Evolutionary conservation across 2,888 invertebrate species (phyloP), one percentile per base, ranked within the genome.

Genomic region (Stenolophus ochropezus): DNA sequence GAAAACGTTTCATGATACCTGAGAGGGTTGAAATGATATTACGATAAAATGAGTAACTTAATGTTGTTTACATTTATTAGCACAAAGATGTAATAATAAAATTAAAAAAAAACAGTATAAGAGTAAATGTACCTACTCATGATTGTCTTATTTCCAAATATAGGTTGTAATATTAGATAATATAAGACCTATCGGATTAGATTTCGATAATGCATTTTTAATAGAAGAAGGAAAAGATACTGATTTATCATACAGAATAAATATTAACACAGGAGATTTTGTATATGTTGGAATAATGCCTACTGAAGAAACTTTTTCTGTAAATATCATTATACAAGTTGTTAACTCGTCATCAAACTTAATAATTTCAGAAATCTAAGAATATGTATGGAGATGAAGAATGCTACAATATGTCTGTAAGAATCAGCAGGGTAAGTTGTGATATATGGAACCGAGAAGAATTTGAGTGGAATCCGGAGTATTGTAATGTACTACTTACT

Each of bases 81-180:
- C n/a, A n/a, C n/a, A n/a, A n/a, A n/a, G n/a, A n/a, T n/a, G n/a
- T n/a, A n/a, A n/a, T n/a, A n/a, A n/a, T n/a, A n/a, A n/a, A n/a
- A n/a, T n/a, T n/a, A n/a, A n/a, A n/a, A n/a, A n/a, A n/a, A n/a
- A n/a, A n/a, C n/a, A n/a, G n/a, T n/a, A n/a, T n/a, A n/a, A n/a
- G n/a, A n/a, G n/a, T n/a, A n/a, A n/a, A n/a, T n/a, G n/a, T n/a
- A n/a, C n/a, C n/a, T n/a, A n/a, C n/a, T n/a, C n/a, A n/a, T n/a
- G 11, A 56, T 56, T 18, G 2, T 56, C 0, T 56, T 20, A 18
- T 56, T 56, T 8, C 20, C 18, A 69, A 61, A 11, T n/a, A 6
- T 20, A 80, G 80, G 73, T 80, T 3, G 80, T 80, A 4, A 56
- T 80, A 61, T 58, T 73, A 18, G 42, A 73, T 23, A 73, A 71